phyloP scores from a whole-genome alignment of 1,140 invertebrate species.

The Condylostylus longicornis region DNA sequence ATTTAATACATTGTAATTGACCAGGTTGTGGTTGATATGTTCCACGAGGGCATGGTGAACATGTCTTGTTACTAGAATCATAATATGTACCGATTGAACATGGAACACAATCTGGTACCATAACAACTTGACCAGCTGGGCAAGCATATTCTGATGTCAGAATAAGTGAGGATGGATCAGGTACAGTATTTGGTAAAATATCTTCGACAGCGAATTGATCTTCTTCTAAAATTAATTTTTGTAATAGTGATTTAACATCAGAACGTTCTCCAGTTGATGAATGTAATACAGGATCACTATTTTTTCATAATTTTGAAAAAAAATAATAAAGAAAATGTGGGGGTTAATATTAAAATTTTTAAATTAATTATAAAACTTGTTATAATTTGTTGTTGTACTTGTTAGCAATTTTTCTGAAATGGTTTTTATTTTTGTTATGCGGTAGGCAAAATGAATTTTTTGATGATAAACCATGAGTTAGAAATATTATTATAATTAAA shows the following conservation, averaged over 20 bases:
- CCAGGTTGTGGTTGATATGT: slow-evolving; percentile 89
- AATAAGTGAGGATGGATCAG: slow-evolving; percentile 74
- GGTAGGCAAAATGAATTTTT: too few relatives aligned
- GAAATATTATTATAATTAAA: too few relatives aligned
- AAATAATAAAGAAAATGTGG: too few relatives aligned
- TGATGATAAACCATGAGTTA: too few relatives aligned
- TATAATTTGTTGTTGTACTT: too few relatives aligned
- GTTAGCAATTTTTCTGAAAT: too few relatives aligned
- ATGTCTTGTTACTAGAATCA: slow-evolving; percentile 55
- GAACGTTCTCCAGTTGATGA: slow-evolving; percentile 73
- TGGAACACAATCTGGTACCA: slow-evolving; percentile 83
- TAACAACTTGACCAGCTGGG: slow-evolving; percentile 79
- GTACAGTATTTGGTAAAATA: slow-evolving; percentile 83
- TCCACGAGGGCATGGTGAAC: slow-evolving; percentile 71
- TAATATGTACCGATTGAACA: slow-evolving; percentile 88
- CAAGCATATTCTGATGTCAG: slow-evolving; percentile 85
- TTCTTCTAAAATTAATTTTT: slow-evolving; percentile 78
- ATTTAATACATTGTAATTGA: slow-evolving; percentile 72
- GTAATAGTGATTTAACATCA: slow-evolving; percentile 63
- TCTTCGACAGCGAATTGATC: slow-evolving; percentile 85
- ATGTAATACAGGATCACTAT: slow-evolving; percentile 77
- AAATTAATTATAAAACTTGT: too few relatives aligned
- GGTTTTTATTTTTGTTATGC: too few relatives aligned
- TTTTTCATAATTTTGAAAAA: too few relatives aligned
- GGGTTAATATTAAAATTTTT: too few relatives aligned